phyloP scores from a whole-genome alignment of 2,113 vertebrate genomes.

The Myotis yumanensis region DNA sequence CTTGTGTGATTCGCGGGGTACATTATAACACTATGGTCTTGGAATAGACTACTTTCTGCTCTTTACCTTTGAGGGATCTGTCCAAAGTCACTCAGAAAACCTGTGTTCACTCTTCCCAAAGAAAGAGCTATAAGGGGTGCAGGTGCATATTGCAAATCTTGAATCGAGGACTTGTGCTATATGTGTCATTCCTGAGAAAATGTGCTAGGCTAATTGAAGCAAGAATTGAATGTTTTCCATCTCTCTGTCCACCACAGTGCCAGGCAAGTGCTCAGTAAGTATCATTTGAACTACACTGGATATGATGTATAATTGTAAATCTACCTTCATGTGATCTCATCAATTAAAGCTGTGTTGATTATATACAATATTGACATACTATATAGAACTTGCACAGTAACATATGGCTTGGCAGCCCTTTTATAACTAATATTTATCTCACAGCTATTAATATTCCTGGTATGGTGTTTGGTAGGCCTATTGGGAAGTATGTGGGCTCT shows the following conservation, averaged over 20 bases:
- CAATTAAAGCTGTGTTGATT: not conserved
- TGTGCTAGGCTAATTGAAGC: not conserved
- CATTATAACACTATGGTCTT: not conserved
- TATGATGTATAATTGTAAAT: not conserved
- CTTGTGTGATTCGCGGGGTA: no score
- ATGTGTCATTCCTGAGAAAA: not conserved
- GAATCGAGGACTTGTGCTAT: not conserved
- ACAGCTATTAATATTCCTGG: not conserved
- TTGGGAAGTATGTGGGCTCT: not conserved
- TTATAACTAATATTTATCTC: not conserved
- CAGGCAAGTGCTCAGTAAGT: not conserved
- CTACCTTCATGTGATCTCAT: not conserved
- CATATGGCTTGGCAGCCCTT: not conserved
- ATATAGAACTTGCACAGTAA: not conserved
- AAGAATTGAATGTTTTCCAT: not conserved
- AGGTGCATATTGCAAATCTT: not conserved
- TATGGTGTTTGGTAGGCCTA: not conserved
- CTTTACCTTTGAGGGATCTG: not conserved
- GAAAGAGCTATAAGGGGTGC: not conserved
- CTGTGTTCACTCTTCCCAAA: not conserved
- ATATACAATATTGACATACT: not conserved
- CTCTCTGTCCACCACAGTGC: not conserved
- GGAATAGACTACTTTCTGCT: not conserved
- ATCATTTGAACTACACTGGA: not conserved
- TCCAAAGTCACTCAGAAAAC: not conserved